A percentile compares a stretch with the other conserved stretches of the same genome.
Conservation (phyloP, 1,140 invertebrate species). For the Drosophila carrolli region DNA sequence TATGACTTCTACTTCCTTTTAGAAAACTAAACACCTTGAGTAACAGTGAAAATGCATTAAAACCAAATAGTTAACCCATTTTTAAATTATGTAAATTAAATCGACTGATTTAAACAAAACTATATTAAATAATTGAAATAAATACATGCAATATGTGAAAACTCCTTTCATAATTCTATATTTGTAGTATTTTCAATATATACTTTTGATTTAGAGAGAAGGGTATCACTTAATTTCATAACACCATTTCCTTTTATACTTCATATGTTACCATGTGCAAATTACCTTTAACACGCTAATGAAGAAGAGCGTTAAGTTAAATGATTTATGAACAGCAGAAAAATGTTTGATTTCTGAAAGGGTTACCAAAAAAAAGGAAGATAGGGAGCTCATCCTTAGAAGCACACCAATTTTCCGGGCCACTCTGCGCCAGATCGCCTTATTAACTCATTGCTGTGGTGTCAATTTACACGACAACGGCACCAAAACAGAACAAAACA, state of each 20-base stretch:
- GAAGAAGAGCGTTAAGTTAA: not conserved
- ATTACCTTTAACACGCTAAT: constrained; percentile 13
- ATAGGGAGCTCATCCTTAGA: not conserved
- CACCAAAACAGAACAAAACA: constrained; percentile 49
- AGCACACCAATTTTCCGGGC: constrained; percentile 37
- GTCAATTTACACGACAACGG: constrained; percentile 70
- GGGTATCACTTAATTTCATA: not conserved
- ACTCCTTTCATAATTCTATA: no score
- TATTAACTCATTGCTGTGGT: constrained; percentile 80
- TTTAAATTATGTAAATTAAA: no score
- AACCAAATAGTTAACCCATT: no score
- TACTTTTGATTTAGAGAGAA: not conserved
- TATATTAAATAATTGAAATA: no score
- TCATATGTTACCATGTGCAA: constrained; percentile 34
- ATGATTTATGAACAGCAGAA: constrained; percentile 2
- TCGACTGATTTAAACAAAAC: no score
- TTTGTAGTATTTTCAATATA: not conserved
- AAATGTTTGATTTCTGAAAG: not conserved
- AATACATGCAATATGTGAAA: no score
- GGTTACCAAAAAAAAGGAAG: not conserved
- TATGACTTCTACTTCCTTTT: not conserved
- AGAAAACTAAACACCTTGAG: no score
- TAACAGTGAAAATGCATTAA: no score
- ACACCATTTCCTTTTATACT: not conserved
- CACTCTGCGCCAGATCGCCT: constrained; percentile 43